phyloP scores from a whole-genome alignment of 2,797 vertebrate species.

The Spondyliosoma cantharus region DNA sequence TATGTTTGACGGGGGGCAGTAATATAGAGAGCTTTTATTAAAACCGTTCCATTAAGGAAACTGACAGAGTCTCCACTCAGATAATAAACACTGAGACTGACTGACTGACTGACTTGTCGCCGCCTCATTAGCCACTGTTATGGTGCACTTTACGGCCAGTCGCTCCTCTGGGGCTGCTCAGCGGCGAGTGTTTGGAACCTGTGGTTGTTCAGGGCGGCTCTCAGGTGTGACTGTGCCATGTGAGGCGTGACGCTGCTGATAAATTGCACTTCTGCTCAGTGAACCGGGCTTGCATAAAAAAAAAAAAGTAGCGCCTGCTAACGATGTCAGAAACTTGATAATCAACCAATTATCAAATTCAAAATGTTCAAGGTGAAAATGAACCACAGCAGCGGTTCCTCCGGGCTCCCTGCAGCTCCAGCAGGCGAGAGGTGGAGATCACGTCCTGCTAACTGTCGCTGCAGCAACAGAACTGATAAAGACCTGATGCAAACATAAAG shows the following conservation, averaged over 20 bases:
- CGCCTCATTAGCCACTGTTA: slow-evolving; percentile 45
- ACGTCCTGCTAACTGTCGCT: not conserved
- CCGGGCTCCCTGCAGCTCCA: not conserved
- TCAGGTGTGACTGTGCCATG: slow-evolving; percentile 52
- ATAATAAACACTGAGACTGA: not conserved
- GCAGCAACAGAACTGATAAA: not conserved
- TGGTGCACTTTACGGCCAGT: slow-evolving; percentile 36
- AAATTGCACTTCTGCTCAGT: slow-evolving; percentile 17
- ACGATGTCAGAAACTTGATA: not conserved
- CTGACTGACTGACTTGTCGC: slow-evolving; percentile 9
- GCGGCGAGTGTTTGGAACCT: slow-evolving; percentile 39
- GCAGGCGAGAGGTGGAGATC: not conserved
- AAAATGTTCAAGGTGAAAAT: not conserved
- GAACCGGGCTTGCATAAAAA: slow-evolving; percentile 21
- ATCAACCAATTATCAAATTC: slow-evolving; percentile 8
- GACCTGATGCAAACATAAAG: too few relatives aligned
- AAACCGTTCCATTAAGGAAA: not conserved
- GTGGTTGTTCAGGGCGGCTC: slow-evolving; percentile 40
- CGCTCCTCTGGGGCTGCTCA: slow-evolving; percentile 32
- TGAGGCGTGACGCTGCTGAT: slow-evolving; percentile 34
- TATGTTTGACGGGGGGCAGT: not conserved
- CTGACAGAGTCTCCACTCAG: not conserved
- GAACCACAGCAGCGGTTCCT: not conserved
- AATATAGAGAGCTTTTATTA: not conserved
- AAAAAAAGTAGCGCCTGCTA: slow-evolving; percentile 6